Base-by-base conservation (phyloP, 2,113 vertebrate genomes). In the Dascyllus trimaculatus region DNA sequence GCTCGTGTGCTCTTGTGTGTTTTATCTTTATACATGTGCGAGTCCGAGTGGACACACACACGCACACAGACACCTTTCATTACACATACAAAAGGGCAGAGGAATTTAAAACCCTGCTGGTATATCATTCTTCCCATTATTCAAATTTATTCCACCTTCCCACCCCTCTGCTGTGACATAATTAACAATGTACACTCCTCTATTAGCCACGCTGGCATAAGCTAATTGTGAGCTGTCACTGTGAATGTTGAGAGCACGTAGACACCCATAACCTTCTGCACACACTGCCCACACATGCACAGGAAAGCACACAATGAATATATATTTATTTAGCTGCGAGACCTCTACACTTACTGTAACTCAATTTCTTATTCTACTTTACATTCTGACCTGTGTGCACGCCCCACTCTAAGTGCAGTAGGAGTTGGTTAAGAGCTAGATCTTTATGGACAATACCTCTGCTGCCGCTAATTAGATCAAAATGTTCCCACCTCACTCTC, bases 191-290 rank as follows among this genome's bases (percentile, higher is more conserved):
- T 85, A 89, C 82, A 91, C 86, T 93, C 87, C 81, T 93, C 81
- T 81, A 92, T 93, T 93, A 93, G 91, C 81, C 79, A 79, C 64
- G 78, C 84, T 60, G 81, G 81, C 56, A n/a, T 52, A 80, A 62
- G 90, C 86, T 95, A 93, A 94, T 93, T 93, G 90, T 92, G 88
- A 85, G 91, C 89, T 93, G 93, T 93, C 94, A 93, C 53, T 78
- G 84, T 78, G 68, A 91, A 89, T 85, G 86, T 83, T 87, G 68
- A 66, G 72, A 85, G 84, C 78, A 71, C 78, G 81, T n/a, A 73
- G 71, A 80, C 45, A 63, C 74, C 57, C 73, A 80, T 81, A 87
- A 89, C 65, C 67, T 60, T 32, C 66, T 56, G 51, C 18, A 18
- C 66, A 61, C 75, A 59, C 45, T 84, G 52, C 64, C 32, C 48